Conservation (phyloP, 2,113 vertebrate genomes). For the Bufo bufo region DNA sequence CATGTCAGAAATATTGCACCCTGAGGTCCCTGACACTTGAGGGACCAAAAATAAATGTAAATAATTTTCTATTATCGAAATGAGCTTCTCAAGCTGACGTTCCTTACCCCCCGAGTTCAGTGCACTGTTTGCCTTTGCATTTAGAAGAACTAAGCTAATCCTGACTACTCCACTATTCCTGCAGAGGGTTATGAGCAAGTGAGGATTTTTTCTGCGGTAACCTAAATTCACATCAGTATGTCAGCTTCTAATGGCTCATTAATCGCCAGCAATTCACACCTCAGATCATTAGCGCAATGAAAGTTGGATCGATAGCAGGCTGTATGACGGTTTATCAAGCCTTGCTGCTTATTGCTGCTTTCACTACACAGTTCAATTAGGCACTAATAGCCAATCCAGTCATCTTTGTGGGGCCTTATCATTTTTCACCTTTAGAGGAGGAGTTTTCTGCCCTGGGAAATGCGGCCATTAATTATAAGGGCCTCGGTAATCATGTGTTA, state of each 20-base stretch:
- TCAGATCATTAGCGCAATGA: slow-evolving; percentile 49
- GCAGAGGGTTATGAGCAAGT: background rate
- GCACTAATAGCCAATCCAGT: slow-evolving; percentile 32
- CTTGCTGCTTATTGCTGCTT: slow-evolving; percentile 28
- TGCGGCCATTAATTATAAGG: background rate
- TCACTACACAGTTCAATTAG: slow-evolving; percentile 37
- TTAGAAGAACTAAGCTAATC: background rate
- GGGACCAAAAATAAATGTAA: background rate
- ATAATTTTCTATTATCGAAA: background rate
- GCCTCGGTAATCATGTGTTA: background rate
- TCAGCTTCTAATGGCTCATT: slow-evolving; percentile 49
- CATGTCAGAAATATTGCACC: no score
- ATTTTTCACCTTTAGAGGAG: slow-evolving; percentile 7
- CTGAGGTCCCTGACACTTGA: no score
- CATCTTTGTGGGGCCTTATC: slow-evolving; percentile 3
- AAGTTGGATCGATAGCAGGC: slow-evolving; percentile 45
- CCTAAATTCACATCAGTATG: slow-evolving; percentile 28
- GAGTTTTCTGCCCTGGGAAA: background rate
- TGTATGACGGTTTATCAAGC: slow-evolving; percentile 26
- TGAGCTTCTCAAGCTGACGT: background rate
- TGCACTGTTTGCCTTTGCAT: background rate
- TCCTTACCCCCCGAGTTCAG: background rate
- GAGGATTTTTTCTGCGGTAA: slow-evolving; percentile 32
- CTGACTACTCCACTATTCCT: slow-evolving; percentile 12
- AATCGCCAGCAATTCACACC: slow-evolving; percentile 50